Conservation (phyloP, 2,113 vertebrate genomes). For the Bos indicus region DNA sequence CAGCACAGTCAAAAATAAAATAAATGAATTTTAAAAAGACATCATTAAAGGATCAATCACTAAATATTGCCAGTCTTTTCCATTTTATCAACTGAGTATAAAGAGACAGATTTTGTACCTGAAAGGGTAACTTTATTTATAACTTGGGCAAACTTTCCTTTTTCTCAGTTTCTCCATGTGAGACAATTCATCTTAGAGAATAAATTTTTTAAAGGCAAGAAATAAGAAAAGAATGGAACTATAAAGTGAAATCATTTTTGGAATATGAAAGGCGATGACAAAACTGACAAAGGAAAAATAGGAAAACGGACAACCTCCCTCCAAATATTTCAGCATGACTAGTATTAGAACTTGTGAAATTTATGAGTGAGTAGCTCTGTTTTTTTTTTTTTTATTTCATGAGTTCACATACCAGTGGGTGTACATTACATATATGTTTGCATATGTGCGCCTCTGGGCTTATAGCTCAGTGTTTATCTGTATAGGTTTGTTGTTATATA, state of each 20-base stretch:
- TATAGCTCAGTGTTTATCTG: background rate
- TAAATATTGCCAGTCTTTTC: too few relatives aligned
- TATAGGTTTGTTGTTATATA: background rate
- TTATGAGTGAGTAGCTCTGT: background rate
- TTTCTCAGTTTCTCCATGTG: background rate
- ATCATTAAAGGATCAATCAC: too few relatives aligned
- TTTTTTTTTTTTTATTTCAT: background rate
- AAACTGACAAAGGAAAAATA: background rate
- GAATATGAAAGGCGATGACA: background rate
- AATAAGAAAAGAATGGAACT: slow-evolving; percentile 12
- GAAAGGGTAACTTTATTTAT: too few relatives aligned
- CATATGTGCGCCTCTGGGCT: too few relatives aligned
- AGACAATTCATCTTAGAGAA: background rate
- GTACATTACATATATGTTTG: background rate
- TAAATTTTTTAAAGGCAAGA: too few relatives aligned
- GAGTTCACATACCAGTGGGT: background rate
- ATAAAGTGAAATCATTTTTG: background rate
- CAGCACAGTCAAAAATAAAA: too few relatives aligned
- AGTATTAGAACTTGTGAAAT: background rate
- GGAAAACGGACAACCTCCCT: background rate
- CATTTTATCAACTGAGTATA: too few relatives aligned
- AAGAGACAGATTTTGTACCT: too few relatives aligned
- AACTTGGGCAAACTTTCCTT: background rate
- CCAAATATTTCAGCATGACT: background rate
- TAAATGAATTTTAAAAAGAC: too few relatives aligned